These are phyloP conservation scores for Dryomyza anilis DNA, from an alignment of 2,888 invertebrate species.

Conservation along the genomic window DNA sequence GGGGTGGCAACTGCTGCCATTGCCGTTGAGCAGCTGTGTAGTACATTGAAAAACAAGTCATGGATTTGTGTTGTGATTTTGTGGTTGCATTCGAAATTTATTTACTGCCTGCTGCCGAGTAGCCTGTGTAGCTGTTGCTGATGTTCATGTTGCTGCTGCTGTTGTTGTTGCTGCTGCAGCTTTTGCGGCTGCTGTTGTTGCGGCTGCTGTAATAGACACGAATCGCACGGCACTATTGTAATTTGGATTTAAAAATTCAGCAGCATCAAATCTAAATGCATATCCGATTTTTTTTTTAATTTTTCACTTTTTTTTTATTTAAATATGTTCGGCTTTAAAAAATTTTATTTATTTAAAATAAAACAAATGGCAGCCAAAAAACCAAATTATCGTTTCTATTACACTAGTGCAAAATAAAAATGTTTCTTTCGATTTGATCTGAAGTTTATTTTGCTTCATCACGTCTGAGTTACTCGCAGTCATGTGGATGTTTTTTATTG, in stretches of 20 bases:
- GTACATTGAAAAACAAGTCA: conserved; percentile 16
- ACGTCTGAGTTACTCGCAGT: too few species aligned
- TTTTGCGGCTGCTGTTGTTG: not conserved
- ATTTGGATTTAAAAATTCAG: not conserved
- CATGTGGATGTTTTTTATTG: too few species aligned
- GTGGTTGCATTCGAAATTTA: conserved; percentile 9
- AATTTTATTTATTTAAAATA: too few species aligned
- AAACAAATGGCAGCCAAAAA: too few species aligned
- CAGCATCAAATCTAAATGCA: not conserved
- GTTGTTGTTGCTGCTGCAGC: not conserved
- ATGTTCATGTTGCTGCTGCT: not conserved
- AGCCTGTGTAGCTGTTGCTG: not conserved
- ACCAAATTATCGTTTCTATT: too few species aligned
- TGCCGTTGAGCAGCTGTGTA: too few species aligned
- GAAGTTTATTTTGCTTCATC: too few species aligned
- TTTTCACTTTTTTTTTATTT: too few species aligned
- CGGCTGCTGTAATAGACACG: not conserved
- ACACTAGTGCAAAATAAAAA: too few species aligned
- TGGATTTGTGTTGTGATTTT: conserved; percentile 23
- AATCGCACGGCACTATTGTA: not conserved
- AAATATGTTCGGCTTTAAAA: too few species aligned
- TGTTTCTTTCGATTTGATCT: too few species aligned
- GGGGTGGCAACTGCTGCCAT: too few species aligned
- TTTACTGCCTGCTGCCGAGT: not conserved
- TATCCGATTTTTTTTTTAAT: not conserved